Evolutionary conservation across 2,888 invertebrate species (phyloP), one percentile per base, ranked within the genome.

Genomic region (Adela reaumurella): DNA sequence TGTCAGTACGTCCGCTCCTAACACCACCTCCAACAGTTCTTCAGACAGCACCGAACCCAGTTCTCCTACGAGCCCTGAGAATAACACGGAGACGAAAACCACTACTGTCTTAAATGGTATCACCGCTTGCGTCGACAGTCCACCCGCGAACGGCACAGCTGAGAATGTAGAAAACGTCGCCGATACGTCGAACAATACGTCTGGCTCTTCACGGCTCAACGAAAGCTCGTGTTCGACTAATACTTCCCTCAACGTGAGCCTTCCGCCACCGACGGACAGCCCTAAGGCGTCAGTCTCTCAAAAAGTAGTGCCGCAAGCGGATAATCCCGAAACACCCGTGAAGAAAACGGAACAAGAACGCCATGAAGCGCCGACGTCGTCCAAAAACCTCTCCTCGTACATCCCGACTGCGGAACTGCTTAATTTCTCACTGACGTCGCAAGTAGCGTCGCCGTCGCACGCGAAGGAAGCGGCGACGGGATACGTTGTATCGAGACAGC

Each of bases 41-140:
- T 88, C 89, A 17, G 77, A 74, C 43, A 88, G 88, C 60, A 86
- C 86, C 5, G 86, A 88, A 24, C 88, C 90, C 0, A 88, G 88
- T 54, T 83, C 90, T 49, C 90, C 91, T 0, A 84, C 86, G 45
- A 85, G 85, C 0, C 86, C 85, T 0, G 84, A 77, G 17, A 69
- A 68, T 41, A 67, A 68, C 20, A 62, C 65, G n/a, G 67, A 68
- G 2, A 56, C 64, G 53, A 68, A 65, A 46, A 54, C 63, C 47
- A 54, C 64, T 5, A 63, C 68, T 16, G 59, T 64, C 20, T 50
- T 57, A 8, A 54, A 56, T 0, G 48, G 17, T 17, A 3, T 17
- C 4, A 6, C 42, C 4, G 6, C 24, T 4, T 8, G 24, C 24
- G 24, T 24, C 24, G 24, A 24, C 24, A 24, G 24, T 24, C 24